Conservation (phyloP, 1,140 invertebrate genomes). For the Propsilocerus akamusi region DNA sequence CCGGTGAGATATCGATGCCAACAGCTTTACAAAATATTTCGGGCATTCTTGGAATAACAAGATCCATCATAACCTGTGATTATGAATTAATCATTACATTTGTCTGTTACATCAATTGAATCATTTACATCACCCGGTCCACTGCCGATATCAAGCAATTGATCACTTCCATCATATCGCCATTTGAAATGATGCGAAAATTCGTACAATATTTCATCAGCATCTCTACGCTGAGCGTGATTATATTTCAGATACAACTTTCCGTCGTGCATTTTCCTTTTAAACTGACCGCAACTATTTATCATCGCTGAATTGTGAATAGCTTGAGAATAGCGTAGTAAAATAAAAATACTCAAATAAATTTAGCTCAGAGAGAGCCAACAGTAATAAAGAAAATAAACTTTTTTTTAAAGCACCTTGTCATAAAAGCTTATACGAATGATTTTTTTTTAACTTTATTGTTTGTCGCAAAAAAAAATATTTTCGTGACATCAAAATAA, state of each 20-base stretch:
- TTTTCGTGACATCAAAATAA: no score
- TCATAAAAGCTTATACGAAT: no score
- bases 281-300: not conserved
- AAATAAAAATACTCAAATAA: no score
- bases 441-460: no score
- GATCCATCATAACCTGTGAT: not conserved
- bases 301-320: not conserved
- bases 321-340: not conserved
- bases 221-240: slow-evolving; percentile 44
- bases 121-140: not conserved
- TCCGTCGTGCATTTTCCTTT: slow-evolving; percentile 34
- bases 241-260: slow-evolving; percentile 41
- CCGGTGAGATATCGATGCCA: slow-evolving; percentile 3
- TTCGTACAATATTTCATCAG: slow-evolving; percentile 23
- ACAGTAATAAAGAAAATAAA: no score
- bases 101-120: no score
- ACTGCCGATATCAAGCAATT: not conserved
- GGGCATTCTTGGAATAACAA: slow-evolving; percentile 10
- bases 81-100: no score
- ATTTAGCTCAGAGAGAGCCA: no score
- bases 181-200: not conserved
- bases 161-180: not conserved
- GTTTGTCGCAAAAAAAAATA: no score
- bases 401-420: no score
- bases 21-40: not conserved